Evolutionary conservation across 2,797 vertebrate genomes (phyloP), one percentile per base, ranked within the genome.

Genomic region (Pogonophryne albipinna): DNA sequence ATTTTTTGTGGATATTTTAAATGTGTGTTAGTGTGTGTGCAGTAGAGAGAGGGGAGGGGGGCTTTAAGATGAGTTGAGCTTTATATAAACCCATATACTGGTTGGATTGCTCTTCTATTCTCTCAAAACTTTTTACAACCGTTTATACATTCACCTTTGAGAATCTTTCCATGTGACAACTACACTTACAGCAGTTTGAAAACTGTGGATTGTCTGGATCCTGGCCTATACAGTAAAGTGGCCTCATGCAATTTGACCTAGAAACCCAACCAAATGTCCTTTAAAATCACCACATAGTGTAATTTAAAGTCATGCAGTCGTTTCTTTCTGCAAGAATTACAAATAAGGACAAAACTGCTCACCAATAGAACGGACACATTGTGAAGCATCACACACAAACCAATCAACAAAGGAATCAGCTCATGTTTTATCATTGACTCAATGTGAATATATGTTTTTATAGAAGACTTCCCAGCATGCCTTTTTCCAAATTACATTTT

Each of bases 41-140:
- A 9, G 27, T 5, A 38, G 34, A 38, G 19, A 17, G 6, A 1
- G 8, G 3, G 15, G 2, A 27, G 6, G 31, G 13, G 45, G 45
- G 14, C 15, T 17, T 17, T 15, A 15, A 16, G 47, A 19, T 20
- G 6, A 41, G 2, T 27, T 56, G 42, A 45, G 38, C 31, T 65
- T 49, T 27, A 64, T 2, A 69, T 55, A 15, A 45, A 62, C 1
- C 34, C 57, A 67, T 55, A 65, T 65, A 60, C n/a, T 50, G 70
- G 7, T n/a, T 57, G 2, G 59, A 68, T 27, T 45, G 5, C 2
- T n/a, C 38, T 9, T 55, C 17, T 62, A 14, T 31, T 41, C 23
- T 13, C n/a, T 62, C 10, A 15, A 53, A 1, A 2, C 1, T 14
- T 59, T 71, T n/a, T 31, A 46, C 6, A 34, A 10, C 0, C 2